Evolutionary conservation across 1,140 invertebrate genomes (phyloP).

Genomic region (Pachypsylla venusta): DNA sequence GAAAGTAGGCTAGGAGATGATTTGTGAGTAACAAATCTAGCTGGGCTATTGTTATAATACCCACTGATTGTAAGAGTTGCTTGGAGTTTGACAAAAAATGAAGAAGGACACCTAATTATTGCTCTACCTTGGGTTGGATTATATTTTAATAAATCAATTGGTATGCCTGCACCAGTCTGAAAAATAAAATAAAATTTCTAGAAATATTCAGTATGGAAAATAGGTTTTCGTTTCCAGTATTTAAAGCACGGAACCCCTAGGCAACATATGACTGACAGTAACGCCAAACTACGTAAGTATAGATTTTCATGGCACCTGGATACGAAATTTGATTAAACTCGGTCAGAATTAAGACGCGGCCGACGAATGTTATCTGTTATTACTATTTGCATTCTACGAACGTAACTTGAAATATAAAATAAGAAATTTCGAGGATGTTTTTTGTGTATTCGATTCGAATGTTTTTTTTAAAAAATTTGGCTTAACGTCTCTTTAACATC

Average conservation of each 20-base stretch:
- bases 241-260: too few species aligned
- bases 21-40: slow-evolving; percentile 39
- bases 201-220: not conserved
- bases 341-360: not conserved
- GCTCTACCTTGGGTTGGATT: slow-evolving; percentile 32
- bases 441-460: too few species aligned
- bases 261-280: too few species aligned
- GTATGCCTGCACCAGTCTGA: slow-evolving; percentile 34
- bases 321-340: not conserved
- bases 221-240: not conserved
- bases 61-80: slow-evolving; percentile 39
- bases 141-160: slow-evolving; percentile 43
- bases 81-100: slow-evolving; percentile 38
- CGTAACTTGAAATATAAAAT: too few species aligned
- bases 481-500: too few species aligned
- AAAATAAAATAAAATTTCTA: slow-evolving; percentile 19
- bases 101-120: slow-evolving; percentile 38
- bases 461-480: too few species aligned
- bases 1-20: slow-evolving; percentile 34
- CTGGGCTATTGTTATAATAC: slow-evolving; percentile 35
- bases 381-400: too few species aligned
- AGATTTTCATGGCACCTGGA: not conserved
- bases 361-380: too few species aligned
- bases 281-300: too few species aligned
- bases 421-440: too few species aligned